Conservation (phyloP, 2,888 invertebrate species). For the Empis livida region DNA sequence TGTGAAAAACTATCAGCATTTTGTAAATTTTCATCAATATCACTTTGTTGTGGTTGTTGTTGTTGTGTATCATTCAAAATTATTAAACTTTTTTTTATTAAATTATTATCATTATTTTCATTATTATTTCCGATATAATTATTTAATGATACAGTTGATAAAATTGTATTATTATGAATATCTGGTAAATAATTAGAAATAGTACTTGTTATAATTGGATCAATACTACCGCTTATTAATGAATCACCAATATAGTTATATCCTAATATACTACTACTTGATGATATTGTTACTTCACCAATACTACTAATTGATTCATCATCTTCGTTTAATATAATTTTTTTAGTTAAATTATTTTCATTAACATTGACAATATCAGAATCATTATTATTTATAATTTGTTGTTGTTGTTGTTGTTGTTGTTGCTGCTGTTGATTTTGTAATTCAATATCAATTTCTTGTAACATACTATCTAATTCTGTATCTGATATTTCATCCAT, state of each 20-base stretch:
- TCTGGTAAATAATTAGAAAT: too few relatives aligned
- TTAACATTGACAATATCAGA: background rate
- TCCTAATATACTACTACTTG: too few relatives aligned
- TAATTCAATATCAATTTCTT: constrained; percentile 31
- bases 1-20: constrained; percentile 35
- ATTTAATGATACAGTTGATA: too few relatives aligned
- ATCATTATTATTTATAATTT: constrained; percentile 20
- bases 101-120: too few relatives aligned
- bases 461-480: constrained; percentile 34
- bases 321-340: background rate
- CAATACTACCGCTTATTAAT: too few relatives aligned
- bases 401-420: constrained; percentile 17
- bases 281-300: too few relatives aligned
- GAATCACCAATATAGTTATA: too few relatives aligned
- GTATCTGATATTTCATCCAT: constrained; percentile 38
- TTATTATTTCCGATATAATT: too few relatives aligned
- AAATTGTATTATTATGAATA: too few relatives aligned
- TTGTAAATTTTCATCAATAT: constrained; percentile 20
- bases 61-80: constrained; percentile 5
- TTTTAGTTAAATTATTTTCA: background rate
- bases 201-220: too few relatives aligned
- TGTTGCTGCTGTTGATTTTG: constrained; percentile 12
- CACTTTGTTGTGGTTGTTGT: constrained; percentile 18
- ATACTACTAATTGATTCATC: constrained; percentile 7
- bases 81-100: too few relatives aligned